Evolutionary conservation across 2,888 invertebrate genomes (phyloP), one percentile per base, ranked within the genome.

Genomic region (Agrochola circellaris): DNA sequence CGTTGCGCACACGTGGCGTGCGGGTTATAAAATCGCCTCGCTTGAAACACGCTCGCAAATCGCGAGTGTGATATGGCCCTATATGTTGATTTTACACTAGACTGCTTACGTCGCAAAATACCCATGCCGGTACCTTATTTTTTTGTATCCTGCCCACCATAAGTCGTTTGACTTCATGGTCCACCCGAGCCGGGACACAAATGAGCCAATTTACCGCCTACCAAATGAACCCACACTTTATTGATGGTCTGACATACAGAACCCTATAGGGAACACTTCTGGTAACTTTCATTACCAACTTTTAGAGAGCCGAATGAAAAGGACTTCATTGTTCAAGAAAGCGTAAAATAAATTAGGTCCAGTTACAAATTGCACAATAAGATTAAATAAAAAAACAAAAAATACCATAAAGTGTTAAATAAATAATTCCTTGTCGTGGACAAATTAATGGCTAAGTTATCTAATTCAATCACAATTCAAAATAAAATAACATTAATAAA

Each of bases 221-320:
- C 45, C 54, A 56, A 78, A 77, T 64, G 77, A 34, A 56, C 23
- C 62, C 26, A 7, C 34, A 62, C 68, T 3, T 67, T 62, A 77
- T 78, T 69, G 34, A 77, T 77, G 23, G 11, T 3, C 20, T 23
- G 64, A n/a, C 15, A 6, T 66, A 61, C 6, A 3, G 23, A 34
- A 26, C n/a, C n/a, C 26, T 48, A 17, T 26, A 45, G 26, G 26
- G 26, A 26, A 26, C 26, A 20, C 42, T n/a, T 65, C 2, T n/a
- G 26, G 48, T 66, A 66, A 48, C 26, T 23, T 66, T 20, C 26
- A 30, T 8, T 26, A 26, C 20, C 45, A 20, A 30, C 26, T 30
- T 26, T 26, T 26, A 45, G 13, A 66, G 4, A 4, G 4, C 13
- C 7, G 26, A 7, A 13, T 23, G 17, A 66, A 13, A 45, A 45